Percentiles rank a stretch among this genome's conserved stretches.
Conservation (phyloP, 2,797 vertebrate species). For the Halcyon leucocephala region DNA sequence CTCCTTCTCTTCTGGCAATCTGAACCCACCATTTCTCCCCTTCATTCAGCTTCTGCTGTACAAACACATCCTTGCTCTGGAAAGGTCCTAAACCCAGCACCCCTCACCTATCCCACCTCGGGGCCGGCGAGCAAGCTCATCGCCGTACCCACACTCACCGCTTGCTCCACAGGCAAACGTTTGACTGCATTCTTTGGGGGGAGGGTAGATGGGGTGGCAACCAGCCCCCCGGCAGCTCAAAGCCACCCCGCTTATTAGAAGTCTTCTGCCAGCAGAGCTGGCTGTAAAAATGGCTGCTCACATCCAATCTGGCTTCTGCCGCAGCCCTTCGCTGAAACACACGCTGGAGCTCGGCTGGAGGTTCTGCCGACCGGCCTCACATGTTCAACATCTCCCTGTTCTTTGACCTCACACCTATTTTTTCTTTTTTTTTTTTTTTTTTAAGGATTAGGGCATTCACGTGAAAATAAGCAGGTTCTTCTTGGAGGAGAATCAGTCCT, state of each 20-base stretch:
- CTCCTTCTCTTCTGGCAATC: slow-evolving; percentile 16
- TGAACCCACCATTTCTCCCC: background rate
- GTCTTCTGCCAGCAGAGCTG: slow-evolving; percentile 15
- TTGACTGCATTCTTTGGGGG: background rate
- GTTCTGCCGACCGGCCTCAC: background rate
- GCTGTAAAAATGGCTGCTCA: slow-evolving; percentile 54
- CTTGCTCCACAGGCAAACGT: background rate
- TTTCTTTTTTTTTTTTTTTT: background rate
- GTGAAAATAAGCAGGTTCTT: background rate
- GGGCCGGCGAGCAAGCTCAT: background rate
- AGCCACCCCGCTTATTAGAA: background rate
- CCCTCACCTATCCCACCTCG: background rate
- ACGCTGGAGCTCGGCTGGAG: background rate
- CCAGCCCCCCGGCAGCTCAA: background rate
- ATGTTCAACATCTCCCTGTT: background rate
- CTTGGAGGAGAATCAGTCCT: background rate
- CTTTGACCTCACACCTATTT: slow-evolving; percentile 50
- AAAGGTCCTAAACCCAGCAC: background rate
- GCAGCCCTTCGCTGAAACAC: background rate
- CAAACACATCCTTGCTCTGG: background rate
- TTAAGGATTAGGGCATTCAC: background rate
- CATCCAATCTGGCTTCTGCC: background rate
- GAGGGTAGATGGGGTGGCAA: background rate
- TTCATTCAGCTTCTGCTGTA: background rate
- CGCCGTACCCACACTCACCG: background rate